These are phyloP conservation scores for Gopherus evgoodei DNA, from an alignment of 2,113 vertebrate species.

Conservation along the genomic window DNA sequence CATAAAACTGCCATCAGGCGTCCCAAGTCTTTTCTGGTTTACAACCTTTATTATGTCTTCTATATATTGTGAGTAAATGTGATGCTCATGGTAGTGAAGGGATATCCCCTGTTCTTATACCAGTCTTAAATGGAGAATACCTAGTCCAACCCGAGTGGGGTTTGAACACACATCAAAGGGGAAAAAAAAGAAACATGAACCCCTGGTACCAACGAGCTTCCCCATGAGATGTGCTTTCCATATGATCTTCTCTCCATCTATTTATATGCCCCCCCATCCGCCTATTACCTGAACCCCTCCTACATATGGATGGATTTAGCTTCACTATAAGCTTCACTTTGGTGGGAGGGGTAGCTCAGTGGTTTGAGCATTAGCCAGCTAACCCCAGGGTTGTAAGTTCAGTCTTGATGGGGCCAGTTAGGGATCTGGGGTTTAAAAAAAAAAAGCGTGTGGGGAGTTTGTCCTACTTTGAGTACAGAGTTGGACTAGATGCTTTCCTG, in stretches of 20 bases:
- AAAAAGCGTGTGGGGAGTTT: too few species aligned
- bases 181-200: neutral
- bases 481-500: too few species aligned
- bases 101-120: neutral
- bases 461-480: too few species aligned
- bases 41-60: neutral
- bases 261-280: neutral
- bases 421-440: too few species aligned
- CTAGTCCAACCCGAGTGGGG: neutral
- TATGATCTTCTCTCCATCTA: neutral
- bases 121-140: neutral
- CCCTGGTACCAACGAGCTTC: neutral
- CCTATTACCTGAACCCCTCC: neutral
- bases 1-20: fast-evolving
- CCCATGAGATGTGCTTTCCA: neutral
- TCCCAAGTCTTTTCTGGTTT: fast-evolving
- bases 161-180: neutral
- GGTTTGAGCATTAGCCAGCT: too few species aligned
- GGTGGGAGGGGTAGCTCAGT: too few species aligned
- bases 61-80: neutral
- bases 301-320: neutral
- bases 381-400: too few species aligned
- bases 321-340: neutral
- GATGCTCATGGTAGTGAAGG: neutral
- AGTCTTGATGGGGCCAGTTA: too few species aligned